These are phyloP conservation scores for Bombus breviceps DNA, from an alignment of 1,140 invertebrate species.

Conservation along the genomic window DNA sequence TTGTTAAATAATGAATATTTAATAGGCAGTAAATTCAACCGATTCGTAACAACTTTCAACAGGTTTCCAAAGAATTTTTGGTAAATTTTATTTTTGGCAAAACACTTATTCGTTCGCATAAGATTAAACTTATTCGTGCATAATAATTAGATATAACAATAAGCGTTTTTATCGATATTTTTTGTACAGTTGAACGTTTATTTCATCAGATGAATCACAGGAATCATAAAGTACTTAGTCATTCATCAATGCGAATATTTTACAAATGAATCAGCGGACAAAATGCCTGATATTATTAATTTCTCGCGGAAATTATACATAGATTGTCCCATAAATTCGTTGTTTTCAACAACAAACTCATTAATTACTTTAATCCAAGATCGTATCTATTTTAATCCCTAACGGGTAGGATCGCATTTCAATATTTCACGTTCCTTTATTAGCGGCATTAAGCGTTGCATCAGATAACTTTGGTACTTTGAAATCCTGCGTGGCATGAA, in stretches of 20 bases:
- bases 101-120: no score
- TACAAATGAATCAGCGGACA: not conserved
- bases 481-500: not conserved
- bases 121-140: not conserved
- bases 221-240: not conserved
- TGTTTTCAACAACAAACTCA: not conserved
- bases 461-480: not conserved
- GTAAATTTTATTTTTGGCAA: not conserved
- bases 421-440: slow-evolving; percentile 11
- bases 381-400: not conserved
- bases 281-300: not conserved
- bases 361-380: slow-evolving; percentile 4
- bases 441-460: not conserved
- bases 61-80: not conserved
- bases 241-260: not conserved
- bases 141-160: not conserved
- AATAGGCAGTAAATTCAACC: not conserved
- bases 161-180: not conserved
- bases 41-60: not conserved
- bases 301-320: not conserved
- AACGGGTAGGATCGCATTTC: not conserved
- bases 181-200: no score
- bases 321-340: not conserved
- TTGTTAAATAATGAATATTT: slow-evolving; percentile 2
- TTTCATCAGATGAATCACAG: not conserved